Conservation (phyloP, 2,113 vertebrate genomes). For the Raja brachyura region DNA sequence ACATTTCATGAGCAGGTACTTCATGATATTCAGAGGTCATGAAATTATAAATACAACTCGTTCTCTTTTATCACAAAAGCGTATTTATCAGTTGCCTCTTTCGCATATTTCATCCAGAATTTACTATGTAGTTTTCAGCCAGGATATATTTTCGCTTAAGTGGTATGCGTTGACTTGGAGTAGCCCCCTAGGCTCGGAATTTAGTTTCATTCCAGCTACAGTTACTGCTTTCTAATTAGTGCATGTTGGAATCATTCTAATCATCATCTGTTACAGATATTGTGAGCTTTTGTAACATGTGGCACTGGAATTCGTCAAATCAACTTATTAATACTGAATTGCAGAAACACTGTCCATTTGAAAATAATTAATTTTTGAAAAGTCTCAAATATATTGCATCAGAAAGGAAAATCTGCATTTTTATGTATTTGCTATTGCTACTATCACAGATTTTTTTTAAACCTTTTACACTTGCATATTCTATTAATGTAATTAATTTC, state of each 20-base stretch:
- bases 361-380: background rate
- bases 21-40: too few species aligned
- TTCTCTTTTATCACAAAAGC: background rate
- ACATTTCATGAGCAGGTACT: background rate
- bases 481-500: constrained; percentile 92
- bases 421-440: constrained; percentile 87
- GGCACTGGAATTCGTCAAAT: background rate
- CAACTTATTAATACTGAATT: background rate
- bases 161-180: background rate
- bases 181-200: background rate
- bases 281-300: background rate
- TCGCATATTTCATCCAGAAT: background rate
- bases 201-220: background rate
- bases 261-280: background rate
- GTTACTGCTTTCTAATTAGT: background rate
- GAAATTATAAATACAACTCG: background rate
- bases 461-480: constrained; percentile 90
- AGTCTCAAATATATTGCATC: background rate
- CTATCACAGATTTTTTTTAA: constrained; percentile 82
- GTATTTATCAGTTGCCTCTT: background rate
- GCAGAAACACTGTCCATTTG: background rate
- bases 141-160: background rate
- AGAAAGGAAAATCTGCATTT: constrained; percentile 48
- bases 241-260: background rate
- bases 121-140: background rate